These are phyloP conservation scores for Drosophila funebris DNA, from an alignment of 1,140 invertebrate genomes.

Conservation along the genomic window DNA sequence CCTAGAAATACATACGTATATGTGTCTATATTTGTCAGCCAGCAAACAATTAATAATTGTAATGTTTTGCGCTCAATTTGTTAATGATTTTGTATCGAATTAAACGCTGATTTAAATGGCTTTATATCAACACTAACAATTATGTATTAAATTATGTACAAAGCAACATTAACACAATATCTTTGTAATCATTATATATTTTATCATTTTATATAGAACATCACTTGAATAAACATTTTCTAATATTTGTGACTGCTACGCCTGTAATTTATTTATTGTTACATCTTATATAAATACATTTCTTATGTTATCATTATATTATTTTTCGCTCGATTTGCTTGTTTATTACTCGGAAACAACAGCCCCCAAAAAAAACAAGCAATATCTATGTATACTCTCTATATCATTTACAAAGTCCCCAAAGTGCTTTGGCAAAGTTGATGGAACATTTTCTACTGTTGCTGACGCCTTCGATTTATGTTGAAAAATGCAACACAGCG, in stretches of 20 bases:
- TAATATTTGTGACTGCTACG: no score
- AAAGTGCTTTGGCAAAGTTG: constrained; percentile 30
- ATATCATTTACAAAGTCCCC: constrained; percentile 26
- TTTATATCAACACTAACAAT: no score
- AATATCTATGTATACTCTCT: background rate
- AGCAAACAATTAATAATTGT: no score
- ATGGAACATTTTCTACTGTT: constrained; percentile 53
- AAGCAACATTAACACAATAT: no score
- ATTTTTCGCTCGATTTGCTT: constrained; percentile 64
- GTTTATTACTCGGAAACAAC: constrained; percentile 60
- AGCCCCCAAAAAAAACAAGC: background rate
- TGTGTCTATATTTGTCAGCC: no score
- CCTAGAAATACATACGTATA: no score
- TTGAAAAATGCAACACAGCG: constrained; percentile 68
- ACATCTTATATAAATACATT: constrained; percentile 7
- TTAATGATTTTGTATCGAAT: no score
- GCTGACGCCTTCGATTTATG: constrained; percentile 72
- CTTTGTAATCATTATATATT: no score
- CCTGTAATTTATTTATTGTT: constrained; percentile 41
- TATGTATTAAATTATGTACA: no score
- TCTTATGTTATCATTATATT: constrained; percentile 4
- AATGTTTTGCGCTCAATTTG: no score
- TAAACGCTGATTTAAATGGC: no score
- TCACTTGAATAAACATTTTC: background rate
- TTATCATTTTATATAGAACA: no score